Evolutionary conservation across 2,888 invertebrate genomes (phyloP), one percentile per base, ranked within the genome.

Genomic region (Dastarcus helophoroides): DNA sequence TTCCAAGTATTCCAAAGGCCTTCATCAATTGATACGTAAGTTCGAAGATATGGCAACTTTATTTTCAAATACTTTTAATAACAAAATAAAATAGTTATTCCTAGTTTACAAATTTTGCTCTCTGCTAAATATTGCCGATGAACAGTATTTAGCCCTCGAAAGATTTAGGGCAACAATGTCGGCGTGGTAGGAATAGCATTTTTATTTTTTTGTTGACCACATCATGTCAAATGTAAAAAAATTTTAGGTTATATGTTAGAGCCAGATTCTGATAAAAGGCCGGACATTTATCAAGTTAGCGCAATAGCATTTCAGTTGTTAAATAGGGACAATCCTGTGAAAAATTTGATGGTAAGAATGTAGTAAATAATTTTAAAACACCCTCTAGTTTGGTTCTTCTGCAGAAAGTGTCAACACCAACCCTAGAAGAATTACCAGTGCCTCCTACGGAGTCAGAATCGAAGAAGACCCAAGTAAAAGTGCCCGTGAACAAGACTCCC

Each of bases 241-340:
- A 22, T 60, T 60, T 23, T 51, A 77, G 77, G 73, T 44, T 88
- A 76, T 51, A 81, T 90, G 79, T 68, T 91, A 39, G 84, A 88
- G 53, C 76, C 82, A 25, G 84, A 90, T 61, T 73, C 79, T 25
- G 80, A 81, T 32, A 69, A 72, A 41, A 65, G 91, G 47, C 91
- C 90, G 7, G 88, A 90, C 62, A 86, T 91, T 48, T 88, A 73
- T 63, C 85, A 86, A 71, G 81, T 83, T 25, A 76, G 80, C 42
- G 68, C 68, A 49, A 64, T 81, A 42, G 79, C 83, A 33, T 86
- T 84, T 58, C 68, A 69, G 42, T 57, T 84, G 41, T 56, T 68
- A 33, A 76, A 78, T 37, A 77, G 73, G 56, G 76, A 79, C 26
- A 79, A 78, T 63, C 83, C 84, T 32, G 78, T 88, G 39, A 76